Percentiles rank a stretch among this genome's conserved stretches.
These are phyloP conservation scores for Diphyllodes magnificus DNA, from an alignment of 2,113 vertebrate species.

Conservation along the genomic window DNA sequence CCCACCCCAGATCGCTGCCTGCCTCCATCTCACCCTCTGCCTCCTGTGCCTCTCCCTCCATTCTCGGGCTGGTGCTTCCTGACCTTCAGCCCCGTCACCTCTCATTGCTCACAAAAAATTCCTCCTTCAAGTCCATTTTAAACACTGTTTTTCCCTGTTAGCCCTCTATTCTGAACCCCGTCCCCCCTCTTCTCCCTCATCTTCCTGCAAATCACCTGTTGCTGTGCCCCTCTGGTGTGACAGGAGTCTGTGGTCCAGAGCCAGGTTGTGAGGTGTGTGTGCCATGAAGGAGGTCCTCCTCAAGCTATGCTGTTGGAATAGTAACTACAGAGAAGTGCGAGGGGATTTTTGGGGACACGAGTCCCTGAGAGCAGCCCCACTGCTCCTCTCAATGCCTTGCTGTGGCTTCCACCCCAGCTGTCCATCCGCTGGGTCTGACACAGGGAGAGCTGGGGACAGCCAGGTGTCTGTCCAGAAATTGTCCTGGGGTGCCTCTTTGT, in stretches of 20 bases:
- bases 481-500: neutral
- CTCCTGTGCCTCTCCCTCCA: neutral
- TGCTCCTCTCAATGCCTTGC: rapidly evolving
- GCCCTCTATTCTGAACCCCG: neutral
- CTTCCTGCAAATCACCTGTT: too few species aligned
- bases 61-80: neutral
- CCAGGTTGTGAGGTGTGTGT: rapidly evolving
- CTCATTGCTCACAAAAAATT: neutral
- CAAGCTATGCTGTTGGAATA: neutral
- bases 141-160: neutral
- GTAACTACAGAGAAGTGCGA: neutral
- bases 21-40: neutral
- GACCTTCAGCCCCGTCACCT: neutral
- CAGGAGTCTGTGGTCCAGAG: neutral
- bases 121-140: neutral
- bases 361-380: neutral
- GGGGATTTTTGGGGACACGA: neutral
- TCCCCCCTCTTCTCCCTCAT: neutral
- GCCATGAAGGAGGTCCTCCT: neutral
- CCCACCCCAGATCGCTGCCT: rapidly evolving
- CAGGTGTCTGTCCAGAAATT: neutral
- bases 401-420: neutral
- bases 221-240: neutral
- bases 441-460: neutral
- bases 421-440: neutral